phyloP scores from a whole-genome alignment of 2,888 invertebrate species.

The Ischnus inquisitorius region DNA sequence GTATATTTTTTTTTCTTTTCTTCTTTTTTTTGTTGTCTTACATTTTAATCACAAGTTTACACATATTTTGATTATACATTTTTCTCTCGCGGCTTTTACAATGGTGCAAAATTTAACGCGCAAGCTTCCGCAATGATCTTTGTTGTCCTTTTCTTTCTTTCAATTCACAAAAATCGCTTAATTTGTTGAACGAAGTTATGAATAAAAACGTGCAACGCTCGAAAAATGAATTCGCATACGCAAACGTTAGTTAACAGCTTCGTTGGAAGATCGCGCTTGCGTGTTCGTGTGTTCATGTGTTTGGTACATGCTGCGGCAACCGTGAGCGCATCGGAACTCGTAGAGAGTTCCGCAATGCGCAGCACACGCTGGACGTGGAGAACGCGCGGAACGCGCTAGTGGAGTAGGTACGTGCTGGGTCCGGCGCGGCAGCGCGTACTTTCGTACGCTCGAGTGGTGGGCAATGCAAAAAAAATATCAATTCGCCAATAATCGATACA shows the following conservation, averaged over 20 bases:
- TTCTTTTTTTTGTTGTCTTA: background rate
- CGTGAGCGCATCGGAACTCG: slow-evolving; percentile 28
- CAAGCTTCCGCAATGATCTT: background rate
- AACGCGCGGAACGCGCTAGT: slow-evolving; percentile 39
- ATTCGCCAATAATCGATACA: too few relatives aligned
- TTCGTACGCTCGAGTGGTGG: too few relatives aligned
- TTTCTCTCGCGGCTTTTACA: slow-evolving; percentile 13
- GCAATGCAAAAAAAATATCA: too few relatives aligned
- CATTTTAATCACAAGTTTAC: background rate
- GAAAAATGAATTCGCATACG: slow-evolving; percentile 11
- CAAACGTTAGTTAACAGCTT: slow-evolving; percentile 4
- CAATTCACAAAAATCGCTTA: slow-evolving; percentile 8
- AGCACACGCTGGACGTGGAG: slow-evolving; percentile 10
- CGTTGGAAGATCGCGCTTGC: slow-evolving; percentile 16
- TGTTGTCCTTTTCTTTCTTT: slow-evolving; percentile 10
- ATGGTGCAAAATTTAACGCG: background rate
- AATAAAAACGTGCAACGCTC: background rate
- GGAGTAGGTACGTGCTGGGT: slow-evolving; percentile 37
- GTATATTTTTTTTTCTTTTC: background rate
- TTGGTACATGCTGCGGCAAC: slow-evolving; percentile 31
- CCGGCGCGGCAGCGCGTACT: slow-evolving; percentile 35
- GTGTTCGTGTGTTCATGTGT: slow-evolving; percentile 5
- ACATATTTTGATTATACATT: slow-evolving; percentile 22
- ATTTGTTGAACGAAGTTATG: slow-evolving; percentile 10
- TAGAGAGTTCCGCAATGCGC: slow-evolving; percentile 56